These are phyloP conservation scores for Heteractis magnifica DNA, from an alignment of 92 coral and sea anemone species.

Conservation along the genomic window DNA sequence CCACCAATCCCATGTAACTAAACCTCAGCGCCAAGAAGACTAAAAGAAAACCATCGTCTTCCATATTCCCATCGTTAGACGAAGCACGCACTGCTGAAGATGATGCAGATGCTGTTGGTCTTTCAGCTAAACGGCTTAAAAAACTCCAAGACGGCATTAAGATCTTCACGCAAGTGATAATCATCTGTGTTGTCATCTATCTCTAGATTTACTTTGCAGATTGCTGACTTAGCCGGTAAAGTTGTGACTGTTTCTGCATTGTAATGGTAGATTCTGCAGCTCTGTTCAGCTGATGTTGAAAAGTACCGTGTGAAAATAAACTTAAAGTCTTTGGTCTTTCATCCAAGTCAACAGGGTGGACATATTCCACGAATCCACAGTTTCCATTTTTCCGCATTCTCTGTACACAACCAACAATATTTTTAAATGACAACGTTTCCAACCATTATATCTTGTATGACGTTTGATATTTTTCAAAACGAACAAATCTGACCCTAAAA, in stretches of 20 bases:
- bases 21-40: constrained; percentile 18
- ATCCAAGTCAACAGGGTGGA: constrained; percentile 27
- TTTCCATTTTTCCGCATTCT: constrained; percentile 43
- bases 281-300: constrained; percentile 29
- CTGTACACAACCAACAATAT: constrained; percentile 43
- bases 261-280: neutral
- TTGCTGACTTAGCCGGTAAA: no score
- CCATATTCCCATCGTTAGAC: neutral
- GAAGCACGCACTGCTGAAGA: neutral
- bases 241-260: no score
- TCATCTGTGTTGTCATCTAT: no score
- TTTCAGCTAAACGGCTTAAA: no score
- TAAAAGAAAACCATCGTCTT: neutral
- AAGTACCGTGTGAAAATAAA: constrained; percentile 22
- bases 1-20: constrained; percentile 23
- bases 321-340: constrained; percentile 48
- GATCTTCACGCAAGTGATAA: no score
- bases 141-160: no score
- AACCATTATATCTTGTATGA: no score
- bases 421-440: no score
- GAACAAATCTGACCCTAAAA: no score
- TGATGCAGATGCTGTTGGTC: no score
- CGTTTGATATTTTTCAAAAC: no score
- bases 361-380: constrained; percentile 40
- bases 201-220: no score